Percentiles rank a stretch among this genome's conserved stretches.
phyloP scores from a whole-genome alignment of 2,888 invertebrate genomes.

The Pedicia rivosa region DNA sequence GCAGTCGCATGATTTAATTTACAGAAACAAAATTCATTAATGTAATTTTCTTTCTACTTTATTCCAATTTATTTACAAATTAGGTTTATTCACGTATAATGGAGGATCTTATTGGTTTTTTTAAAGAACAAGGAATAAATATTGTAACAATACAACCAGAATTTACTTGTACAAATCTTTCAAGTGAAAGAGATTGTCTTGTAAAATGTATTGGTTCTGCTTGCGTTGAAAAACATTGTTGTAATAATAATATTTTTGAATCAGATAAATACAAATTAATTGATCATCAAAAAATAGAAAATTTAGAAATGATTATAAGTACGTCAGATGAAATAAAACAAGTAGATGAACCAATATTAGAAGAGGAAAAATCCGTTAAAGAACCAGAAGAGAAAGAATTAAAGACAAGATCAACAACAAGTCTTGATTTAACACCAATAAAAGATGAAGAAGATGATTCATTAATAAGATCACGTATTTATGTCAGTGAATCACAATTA shows the following conservation, averaged over 20 bases:
- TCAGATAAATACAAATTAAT: neutral
- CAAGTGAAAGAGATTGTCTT: conserved; percentile 22
- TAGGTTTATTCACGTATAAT: conserved; percentile 39
- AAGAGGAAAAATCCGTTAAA: too few species aligned
- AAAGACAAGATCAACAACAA: neutral
- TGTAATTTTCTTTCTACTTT: conserved; percentile 5
- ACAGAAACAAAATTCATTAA: neutral
- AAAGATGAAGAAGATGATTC: neutral
- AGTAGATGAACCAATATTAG: neutral
- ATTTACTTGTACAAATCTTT: conserved; percentile 32
- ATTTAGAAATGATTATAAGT: neutral
- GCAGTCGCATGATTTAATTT: too few species aligned
- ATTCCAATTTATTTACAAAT: conserved; percentile 10
- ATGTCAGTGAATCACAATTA: conserved; percentile 1
- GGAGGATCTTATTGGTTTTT: conserved; percentile 51
- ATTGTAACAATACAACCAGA: conserved; percentile 81
- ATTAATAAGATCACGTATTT: neutral
- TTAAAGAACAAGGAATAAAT: conserved; percentile 64
- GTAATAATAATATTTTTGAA: conserved; percentile 12
- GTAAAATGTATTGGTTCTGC: conserved; percentile 29
- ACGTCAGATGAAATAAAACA: neutral
- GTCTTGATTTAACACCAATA: neutral
- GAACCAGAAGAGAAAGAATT: too few species aligned
- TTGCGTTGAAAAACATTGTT: conserved; percentile 31
- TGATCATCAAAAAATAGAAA: neutral